Conservation (phyloP, 2,113 vertebrate genomes). For the Nanger granti region DNA sequence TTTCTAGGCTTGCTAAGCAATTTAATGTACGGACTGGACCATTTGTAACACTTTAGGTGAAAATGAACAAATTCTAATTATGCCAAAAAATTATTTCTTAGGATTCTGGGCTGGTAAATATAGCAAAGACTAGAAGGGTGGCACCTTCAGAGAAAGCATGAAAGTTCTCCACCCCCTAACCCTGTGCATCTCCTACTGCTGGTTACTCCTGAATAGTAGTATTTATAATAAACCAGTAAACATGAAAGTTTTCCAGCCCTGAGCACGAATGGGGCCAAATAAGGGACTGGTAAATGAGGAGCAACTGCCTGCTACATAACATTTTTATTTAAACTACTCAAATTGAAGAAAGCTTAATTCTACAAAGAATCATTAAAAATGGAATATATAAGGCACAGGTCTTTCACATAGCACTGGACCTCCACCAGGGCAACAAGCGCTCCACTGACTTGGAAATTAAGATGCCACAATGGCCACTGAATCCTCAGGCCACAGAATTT, state of each 20-base stretch:
- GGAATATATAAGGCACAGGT: not conserved
- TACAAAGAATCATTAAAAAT: not conserved
- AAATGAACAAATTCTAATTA: not conserved
- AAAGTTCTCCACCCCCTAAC: not conserved
- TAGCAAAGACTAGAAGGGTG: not conserved
- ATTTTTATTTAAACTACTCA: not conserved
- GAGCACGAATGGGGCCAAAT: not conserved
- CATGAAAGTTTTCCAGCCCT: not conserved
- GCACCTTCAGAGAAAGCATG: not conserved
- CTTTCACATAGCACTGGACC: too few relatives aligned
- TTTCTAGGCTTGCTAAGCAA: not conserved
- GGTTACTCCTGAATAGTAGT: not conserved
- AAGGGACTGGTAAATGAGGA: not conserved
- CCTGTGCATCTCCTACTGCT: not conserved
- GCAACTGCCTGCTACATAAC: not conserved
- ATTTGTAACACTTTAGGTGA: not conserved
- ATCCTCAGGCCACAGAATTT: not conserved
- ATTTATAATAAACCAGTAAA: not conserved
- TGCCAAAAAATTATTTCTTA: not conserved
- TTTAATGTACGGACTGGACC: not conserved
- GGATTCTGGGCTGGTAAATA: not conserved
- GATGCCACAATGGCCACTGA: not conserved
- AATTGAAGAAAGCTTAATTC: not conserved
- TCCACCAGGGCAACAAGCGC: not conserved
- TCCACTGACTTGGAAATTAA: not conserved